These are phyloP conservation scores for Microchrysa polita DNA, from an alignment of 2,888 invertebrate genomes.

Conservation along the genomic window DNA sequence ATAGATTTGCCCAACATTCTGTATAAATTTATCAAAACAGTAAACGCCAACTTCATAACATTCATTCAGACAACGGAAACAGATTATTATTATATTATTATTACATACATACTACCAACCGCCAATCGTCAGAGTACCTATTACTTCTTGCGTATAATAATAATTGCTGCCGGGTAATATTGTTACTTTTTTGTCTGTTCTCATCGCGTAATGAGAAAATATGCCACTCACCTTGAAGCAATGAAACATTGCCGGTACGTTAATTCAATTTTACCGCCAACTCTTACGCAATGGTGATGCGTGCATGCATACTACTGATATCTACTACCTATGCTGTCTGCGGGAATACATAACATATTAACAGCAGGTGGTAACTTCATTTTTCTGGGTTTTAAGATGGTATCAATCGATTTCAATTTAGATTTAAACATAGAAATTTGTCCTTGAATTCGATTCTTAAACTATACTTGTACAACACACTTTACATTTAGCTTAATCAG, in stretches of 20 bases:
- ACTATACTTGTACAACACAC: neutral
- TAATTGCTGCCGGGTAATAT: constrained; percentile 7
- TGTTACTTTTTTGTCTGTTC: neutral
- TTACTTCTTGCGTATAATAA: neutral
- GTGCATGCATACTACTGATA: too few relatives aligned
- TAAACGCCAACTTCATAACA: neutral
- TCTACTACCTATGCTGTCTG: too few relatives aligned
- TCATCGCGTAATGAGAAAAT: neutral
- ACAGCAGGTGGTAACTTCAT: too few relatives aligned
- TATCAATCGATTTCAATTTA: constrained; percentile 17
- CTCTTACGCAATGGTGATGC: constrained; percentile 9
- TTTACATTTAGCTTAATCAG: neutral
- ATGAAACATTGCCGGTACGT: neutral
- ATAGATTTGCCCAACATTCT: too few relatives aligned
- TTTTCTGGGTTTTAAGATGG: neutral
- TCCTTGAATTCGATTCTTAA: constrained; percentile 20
- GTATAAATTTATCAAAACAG: too few relatives aligned
- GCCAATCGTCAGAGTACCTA: neutral
- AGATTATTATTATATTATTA: constrained; percentile 23
- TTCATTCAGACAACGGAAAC: neutral
- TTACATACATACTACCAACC: too few relatives aligned
- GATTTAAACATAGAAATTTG: neutral
- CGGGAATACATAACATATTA: too few relatives aligned
- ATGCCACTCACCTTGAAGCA: constrained; percentile 25
- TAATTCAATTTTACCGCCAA: neutral